Conservation (phyloP, 2,888 invertebrate species). For the Ophioninae sp. region DNA sequence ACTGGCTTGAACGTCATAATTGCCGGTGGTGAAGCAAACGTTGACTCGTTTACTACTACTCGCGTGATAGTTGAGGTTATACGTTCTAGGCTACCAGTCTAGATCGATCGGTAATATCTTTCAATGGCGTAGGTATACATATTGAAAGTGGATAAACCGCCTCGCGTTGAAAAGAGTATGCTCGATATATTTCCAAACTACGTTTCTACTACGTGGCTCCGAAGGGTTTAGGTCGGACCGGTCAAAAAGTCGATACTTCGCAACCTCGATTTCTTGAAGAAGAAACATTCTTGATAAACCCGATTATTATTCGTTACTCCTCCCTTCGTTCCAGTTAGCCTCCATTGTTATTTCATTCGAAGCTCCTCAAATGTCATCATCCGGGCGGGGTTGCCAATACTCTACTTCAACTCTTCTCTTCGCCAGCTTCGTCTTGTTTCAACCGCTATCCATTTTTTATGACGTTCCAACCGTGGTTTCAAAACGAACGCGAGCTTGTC, state of each 20-base stretch:
- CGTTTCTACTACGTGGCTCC: not conserved
- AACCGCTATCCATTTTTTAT: not conserved
- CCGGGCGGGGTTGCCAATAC: not conserved
- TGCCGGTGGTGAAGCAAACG: slow-evolving; percentile 17
- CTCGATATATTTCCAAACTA: slow-evolving; percentile 32
- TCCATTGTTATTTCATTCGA: not conserved
- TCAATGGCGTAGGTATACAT: not conserved
- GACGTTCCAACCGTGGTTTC: not conserved
- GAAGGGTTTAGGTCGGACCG: slow-evolving; percentile 20
- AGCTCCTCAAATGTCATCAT: not conserved
- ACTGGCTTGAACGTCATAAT: not conserved
- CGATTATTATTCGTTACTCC: slow-evolving; percentile 5
- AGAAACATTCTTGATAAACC: slow-evolving; percentile 8
- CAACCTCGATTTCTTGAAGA: slow-evolving; percentile 20
- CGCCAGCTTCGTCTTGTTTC: not conserved
- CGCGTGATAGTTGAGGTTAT: not conserved
- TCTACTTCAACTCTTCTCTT: not conserved
- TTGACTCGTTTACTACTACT: slow-evolving; percentile 52
- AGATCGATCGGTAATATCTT: slow-evolving; percentile 24
- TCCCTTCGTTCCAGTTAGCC: not conserved
- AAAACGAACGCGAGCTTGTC: too few relatives aligned
- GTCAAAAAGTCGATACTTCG: slow-evolving; percentile 21
- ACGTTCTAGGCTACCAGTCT: not conserved
- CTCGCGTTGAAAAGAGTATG: not conserved
- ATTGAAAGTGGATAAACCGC: not conserved